Conservation (phyloP, 2,797 vertebrate species). For the Pteronotus mesoamericanus region DNA sequence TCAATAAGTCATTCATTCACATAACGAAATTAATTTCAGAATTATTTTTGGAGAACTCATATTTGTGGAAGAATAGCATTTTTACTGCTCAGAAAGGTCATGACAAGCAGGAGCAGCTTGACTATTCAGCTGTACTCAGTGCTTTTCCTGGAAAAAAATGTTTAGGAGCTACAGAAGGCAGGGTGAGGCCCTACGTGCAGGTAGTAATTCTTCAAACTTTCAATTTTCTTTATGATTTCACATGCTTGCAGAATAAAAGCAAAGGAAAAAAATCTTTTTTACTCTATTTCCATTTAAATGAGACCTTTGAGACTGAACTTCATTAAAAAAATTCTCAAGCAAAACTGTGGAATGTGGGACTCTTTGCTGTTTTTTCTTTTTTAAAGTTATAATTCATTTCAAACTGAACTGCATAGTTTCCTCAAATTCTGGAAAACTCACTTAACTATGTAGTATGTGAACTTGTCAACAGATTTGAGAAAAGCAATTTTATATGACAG, state of each 20-base stretch:
- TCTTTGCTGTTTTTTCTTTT: conserved; percentile 33
- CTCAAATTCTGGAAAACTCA: conserved; percentile 60
- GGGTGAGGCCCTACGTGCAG: background rate
- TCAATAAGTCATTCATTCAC: background rate
- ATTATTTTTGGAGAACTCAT: background rate
- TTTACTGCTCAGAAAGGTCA: background rate
- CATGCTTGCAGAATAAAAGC: background rate
- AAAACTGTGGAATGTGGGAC: background rate
- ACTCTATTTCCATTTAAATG: background rate
- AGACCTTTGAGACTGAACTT: background rate
- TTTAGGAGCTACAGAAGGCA: background rate
- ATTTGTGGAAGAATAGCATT: background rate
- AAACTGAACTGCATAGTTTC: conserved; percentile 47
- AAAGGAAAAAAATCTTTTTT: background rate
- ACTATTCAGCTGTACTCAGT: background rate
- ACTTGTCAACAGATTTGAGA: conserved; percentile 60
- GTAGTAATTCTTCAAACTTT: background rate
- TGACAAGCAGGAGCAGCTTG: background rate
- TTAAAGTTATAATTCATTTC: conserved; percentile 41
- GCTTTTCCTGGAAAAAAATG: background rate
- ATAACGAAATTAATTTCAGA: conserved; percentile 3
- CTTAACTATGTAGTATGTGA: conserved; percentile 69
- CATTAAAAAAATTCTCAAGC: background rate
- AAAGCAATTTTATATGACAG: conserved; percentile 73
- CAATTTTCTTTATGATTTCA: background rate